Base-by-base conservation (phyloP, 1,140 invertebrate species). In the Ips typographus region DNA sequence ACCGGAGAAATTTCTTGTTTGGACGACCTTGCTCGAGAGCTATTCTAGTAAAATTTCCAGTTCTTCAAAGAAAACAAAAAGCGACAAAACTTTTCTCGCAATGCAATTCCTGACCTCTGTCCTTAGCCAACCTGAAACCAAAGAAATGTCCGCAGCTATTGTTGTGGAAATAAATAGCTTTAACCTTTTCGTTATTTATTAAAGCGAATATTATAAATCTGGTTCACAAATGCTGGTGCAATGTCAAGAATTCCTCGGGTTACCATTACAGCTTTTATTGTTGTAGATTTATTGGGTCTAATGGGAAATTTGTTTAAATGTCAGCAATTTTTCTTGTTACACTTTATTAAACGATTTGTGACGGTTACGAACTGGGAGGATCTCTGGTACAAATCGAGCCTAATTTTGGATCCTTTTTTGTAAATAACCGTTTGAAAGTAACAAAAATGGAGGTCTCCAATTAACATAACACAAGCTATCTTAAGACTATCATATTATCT, bases 131-230 rank as follows among this genome's bases (percentile, higher is more conserved):
- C 52, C 53, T 43, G 63, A 53, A 65, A 56, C 52, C 49, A 51
- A 63, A 63, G 61, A 63, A 56, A 65, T 65, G 40, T 22, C 43
- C 53, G 49, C 22, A 36, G 41, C 65, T 42, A 67, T 67, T 67
- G 65, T 67, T 67, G 56, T 67, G 65, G 42, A 59, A 67, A 67
- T 67, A 67, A 67, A 67, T 67, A 51, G 65, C 43, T 58, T 59
- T 67, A 67, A 67, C 65, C 65, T 67, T 67, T 67, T 51, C 56
- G 41, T 67, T 67, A 59, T 67, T 67, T 67, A 58, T 67, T 59
- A 59, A 58, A 67, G 65, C 55, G 38, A 59, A 67, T 67, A 67
- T 59, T 67, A 67, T 67, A 67, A 67, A 67, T 67, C 65, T 58
- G 65, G 65, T 51, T 41, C 65, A 59, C 56, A 67, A 59, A 67